phyloP scores from a whole-genome alignment of 23 tunicate species.

The Styela plicata region DNA sequence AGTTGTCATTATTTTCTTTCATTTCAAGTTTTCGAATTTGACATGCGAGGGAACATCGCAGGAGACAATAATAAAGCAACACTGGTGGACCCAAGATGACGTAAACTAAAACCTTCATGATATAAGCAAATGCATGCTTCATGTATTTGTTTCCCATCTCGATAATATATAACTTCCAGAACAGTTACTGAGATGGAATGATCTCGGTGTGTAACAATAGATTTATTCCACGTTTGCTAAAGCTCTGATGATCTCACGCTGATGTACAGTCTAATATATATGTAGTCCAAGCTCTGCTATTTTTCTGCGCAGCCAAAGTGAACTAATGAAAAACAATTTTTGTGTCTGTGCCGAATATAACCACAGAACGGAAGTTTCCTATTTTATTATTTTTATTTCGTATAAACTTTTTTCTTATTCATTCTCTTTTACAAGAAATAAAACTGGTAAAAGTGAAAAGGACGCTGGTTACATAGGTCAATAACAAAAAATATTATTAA shows the following conservation, averaged over 20 bases:
- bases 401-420: background rate
- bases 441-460: background rate
- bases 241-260: background rate
- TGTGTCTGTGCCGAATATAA: no score
- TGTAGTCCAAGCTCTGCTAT: background rate
- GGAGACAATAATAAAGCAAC: background rate
- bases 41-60: background rate
- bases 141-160: conserved; percentile 10
- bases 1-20: background rate
- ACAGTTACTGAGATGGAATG: no score
- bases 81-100: background rate
- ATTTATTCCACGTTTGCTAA: background rate
- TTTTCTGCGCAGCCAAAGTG: background rate
- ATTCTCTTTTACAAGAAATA: background rate
- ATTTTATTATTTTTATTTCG: background rate
- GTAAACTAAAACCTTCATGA: background rate
- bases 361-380: background rate
- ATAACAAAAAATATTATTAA: background rate
- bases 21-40: background rate
- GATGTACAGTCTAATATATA: background rate
- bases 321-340: no score
- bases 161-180: no score
- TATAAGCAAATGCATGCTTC: background rate
- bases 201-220: no score
- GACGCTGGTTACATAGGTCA: background rate